phyloP scores from a whole-genome alignment of 2,113 vertebrate genomes.

The Antechinus flavipes region DNA sequence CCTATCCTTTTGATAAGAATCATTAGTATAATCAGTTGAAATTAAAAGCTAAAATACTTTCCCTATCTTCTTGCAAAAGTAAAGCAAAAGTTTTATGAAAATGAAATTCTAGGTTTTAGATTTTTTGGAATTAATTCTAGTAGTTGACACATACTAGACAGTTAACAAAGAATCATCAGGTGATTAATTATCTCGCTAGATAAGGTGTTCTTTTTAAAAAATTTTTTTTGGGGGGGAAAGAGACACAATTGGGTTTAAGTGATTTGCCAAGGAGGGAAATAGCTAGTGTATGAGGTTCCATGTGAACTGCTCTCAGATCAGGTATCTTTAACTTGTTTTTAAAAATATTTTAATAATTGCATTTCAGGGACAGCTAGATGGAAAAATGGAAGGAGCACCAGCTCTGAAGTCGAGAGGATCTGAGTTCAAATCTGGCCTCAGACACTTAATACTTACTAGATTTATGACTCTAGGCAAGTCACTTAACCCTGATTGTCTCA shows the following conservation, averaged over 20 bases:
- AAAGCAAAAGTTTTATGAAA: neutral
- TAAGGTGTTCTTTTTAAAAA: neutral
- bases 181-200: neutral
- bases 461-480: no score
- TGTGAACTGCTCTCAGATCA: neutral
- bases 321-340: neutral
- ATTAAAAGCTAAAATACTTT: conserved; percentile 33
- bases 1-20: conserved; percentile 30
- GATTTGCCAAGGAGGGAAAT: neutral
- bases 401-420: no score
- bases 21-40: neutral
- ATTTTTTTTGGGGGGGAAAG: neutral
- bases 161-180: neutral
- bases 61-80: neutral
- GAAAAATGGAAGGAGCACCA: no score
- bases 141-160: neutral
- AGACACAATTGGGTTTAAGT: neutral
- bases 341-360: neutral
- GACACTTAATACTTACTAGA: no score
- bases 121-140: neutral
- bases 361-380: no score
- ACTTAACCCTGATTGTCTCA: no score
- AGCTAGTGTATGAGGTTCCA: neutral
- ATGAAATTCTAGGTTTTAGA: neutral
- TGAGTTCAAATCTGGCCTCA: no score